Evolutionary conservation across 1,140 invertebrate species (phyloP).

Genomic region (Dryas iulia): DNA sequence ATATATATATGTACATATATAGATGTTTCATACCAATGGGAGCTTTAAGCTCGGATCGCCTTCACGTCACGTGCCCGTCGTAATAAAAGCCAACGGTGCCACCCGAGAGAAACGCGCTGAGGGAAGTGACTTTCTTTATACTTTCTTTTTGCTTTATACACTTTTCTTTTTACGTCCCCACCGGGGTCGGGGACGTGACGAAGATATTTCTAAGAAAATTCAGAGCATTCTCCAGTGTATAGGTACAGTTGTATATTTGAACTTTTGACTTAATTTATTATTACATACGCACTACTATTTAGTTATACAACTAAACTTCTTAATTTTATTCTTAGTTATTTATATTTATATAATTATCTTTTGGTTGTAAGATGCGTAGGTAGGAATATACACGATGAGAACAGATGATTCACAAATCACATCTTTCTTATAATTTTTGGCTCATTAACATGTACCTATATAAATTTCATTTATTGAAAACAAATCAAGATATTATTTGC

Average conservation of each 20-base stretch:
- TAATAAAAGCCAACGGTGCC: conserved; percentile 60
- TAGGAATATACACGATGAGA: too few species aligned
- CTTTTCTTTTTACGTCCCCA: conserved; percentile 64
- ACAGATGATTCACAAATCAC: too few species aligned
- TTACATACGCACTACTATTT: conserved; percentile 5
- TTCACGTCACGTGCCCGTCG: conserved; percentile 62
- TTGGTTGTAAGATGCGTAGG: too few species aligned
- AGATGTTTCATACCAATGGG: conserved; percentile 41
- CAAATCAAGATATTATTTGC: neutral
- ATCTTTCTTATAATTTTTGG: too few species aligned
- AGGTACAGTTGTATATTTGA: conserved; percentile 30
- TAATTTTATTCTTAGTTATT: too few species aligned
- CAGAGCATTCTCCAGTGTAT: conserved; percentile 38
- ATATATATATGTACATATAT: neutral
- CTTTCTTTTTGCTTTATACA: conserved; percentile 63
- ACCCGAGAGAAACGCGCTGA: conserved; percentile 45
- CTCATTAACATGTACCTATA: too few species aligned
- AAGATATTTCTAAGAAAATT: conserved; percentile 53
- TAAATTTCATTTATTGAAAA: too few species aligned
- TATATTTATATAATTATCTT: too few species aligned
- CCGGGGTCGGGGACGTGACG: conserved; percentile 54
- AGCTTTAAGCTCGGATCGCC: conserved; percentile 46
- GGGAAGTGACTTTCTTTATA: conserved; percentile 66
- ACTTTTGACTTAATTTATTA: conserved; percentile 38
- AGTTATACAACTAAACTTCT: too few species aligned